phyloP scores from a whole-genome alignment of 2,113 vertebrate genomes.

The Shinisaurus crocodilurus region DNA sequence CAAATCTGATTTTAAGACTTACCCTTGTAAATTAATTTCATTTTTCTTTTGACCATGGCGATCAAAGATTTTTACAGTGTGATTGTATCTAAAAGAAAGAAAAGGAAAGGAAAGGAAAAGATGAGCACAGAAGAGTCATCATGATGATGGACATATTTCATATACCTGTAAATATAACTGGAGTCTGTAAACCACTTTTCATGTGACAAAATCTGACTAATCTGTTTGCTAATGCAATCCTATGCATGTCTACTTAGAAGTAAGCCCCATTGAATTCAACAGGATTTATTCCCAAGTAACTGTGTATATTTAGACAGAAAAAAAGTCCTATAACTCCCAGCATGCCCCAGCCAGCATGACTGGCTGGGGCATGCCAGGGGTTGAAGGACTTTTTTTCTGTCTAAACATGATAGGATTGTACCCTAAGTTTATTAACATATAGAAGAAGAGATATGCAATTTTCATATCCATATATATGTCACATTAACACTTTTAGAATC shows the following conservation, averaged over 20 bases:
- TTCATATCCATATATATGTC: background rate
- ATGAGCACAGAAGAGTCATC: conserved; percentile 40
- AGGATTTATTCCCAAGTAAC: no score
- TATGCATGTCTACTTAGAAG: no score
- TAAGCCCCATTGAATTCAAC: no score
- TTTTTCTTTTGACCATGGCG: conserved; percentile 95
- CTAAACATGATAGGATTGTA: no score
- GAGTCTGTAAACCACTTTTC: conserved; percentile 8
- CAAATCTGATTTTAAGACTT: conserved; percentile 59
- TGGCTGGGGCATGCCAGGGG: no score
- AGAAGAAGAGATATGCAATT: background rate
- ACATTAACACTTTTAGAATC: background rate
- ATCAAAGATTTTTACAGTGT: conserved; percentile 94
- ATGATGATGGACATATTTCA: conserved; percentile 4
- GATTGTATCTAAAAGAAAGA: conserved; percentile 84
- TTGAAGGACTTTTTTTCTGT: no score
- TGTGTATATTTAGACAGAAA: no score
- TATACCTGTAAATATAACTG: conserved; percentile 6
- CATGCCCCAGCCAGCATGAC: no score
- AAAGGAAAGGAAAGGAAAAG: conserved; percentile 21
- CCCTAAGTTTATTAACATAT: background rate
- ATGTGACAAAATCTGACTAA: conserved; percentile 17
- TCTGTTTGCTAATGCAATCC: background rate
- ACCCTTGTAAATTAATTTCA: conserved; percentile 92
- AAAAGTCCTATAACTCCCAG: no score